A percentile compares a stretch with the other conserved stretches of the same genome.
Conservation (phyloP, 2,113 vertebrate genomes). For the Silurus glanis region DNA sequence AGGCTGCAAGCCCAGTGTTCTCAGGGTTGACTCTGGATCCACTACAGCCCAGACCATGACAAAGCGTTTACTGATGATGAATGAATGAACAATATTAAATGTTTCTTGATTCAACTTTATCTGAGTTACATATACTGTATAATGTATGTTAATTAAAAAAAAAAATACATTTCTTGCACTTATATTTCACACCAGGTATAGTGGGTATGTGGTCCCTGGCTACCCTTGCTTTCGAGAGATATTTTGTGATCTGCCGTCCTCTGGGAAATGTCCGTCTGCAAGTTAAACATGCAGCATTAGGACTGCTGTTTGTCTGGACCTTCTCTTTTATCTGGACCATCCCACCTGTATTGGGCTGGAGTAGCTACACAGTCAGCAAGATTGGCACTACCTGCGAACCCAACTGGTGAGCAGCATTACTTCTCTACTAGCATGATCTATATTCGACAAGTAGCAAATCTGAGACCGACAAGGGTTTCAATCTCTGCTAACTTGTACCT, state of each 20-base stretch:
- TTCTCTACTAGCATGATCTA: background rate
- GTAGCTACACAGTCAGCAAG: constrained; percentile 87
- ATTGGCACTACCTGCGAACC: constrained; percentile 92
- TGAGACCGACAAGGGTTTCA: background rate
- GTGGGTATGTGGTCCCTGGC: constrained; percentile 87
- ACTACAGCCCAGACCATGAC: background rate
- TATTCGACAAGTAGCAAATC: background rate
- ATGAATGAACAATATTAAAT: background rate
- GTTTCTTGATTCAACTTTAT: background rate
- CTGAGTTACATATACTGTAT: background rate
- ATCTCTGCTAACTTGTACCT: background rate
- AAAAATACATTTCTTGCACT: background rate
- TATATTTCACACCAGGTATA: constrained; percentile 70
- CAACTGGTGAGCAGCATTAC: constrained; percentile 80
- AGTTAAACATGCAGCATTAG: constrained; percentile 76
- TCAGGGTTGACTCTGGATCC: background rate
- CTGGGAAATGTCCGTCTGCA: constrained; percentile 71
- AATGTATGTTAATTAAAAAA: background rate
- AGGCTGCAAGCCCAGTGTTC: background rate
- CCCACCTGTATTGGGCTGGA: constrained; percentile 85
- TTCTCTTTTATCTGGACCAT: constrained; percentile 89
- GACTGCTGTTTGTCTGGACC: constrained; percentile 82
- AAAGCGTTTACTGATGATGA: background rate
- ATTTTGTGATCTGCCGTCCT: constrained; percentile 81
- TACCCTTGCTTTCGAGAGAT: constrained; percentile 83